phyloP scores from a whole-genome alignment of 2,888 invertebrate species.

The Papilio gigon region DNA sequence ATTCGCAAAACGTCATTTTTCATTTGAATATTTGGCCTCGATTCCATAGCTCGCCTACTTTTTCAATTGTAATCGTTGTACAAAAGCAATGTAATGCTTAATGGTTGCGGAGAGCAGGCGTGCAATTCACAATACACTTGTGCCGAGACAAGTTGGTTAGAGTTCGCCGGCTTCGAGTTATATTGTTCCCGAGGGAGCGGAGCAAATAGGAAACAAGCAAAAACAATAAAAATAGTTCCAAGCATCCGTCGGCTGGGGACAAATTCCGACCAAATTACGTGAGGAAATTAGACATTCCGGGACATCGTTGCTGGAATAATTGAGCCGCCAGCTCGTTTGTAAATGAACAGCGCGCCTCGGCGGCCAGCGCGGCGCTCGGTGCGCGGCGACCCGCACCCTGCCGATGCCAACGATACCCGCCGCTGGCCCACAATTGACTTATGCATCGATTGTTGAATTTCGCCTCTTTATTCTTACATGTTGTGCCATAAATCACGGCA shows the following conservation, averaged over 20 bases:
- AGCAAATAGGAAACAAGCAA: constrained; percentile 79
- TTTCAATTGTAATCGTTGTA: constrained; percentile 16
- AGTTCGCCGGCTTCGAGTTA: constrained; percentile 71
- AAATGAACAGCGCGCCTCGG: constrained; percentile 58
- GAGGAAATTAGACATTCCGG: constrained; percentile 82
- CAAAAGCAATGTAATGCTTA: constrained; percentile 29
- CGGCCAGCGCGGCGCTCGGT: constrained; percentile 48
- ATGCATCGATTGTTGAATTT: constrained; percentile 13
- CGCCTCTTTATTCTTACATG: not conserved
- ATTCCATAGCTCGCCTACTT: constrained; percentile 26
- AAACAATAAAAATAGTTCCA: constrained; percentile 80
- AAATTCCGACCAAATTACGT: constrained; percentile 80
- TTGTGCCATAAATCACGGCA: not conserved
- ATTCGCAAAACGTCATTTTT: constrained; percentile 13
- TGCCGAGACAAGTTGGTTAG: constrained; percentile 69
- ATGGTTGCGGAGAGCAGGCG: constrained; percentile 57
- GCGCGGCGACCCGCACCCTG: constrained; percentile 45
- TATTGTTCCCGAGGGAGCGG: constrained; percentile 73
- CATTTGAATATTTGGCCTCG: constrained; percentile 13
- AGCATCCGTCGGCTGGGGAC: constrained; percentile 73
- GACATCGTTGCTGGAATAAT: constrained; percentile 75
- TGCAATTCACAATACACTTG: constrained; percentile 77
- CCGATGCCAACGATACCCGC: constrained; percentile 20
- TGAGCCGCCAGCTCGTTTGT: constrained; percentile 59
- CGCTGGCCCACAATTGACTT: constrained; percentile 19